A percentile compares a stretch with the other conserved stretches of the same genome.
Evolutionary conservation across 30 jellyfish, hydroid and myxozoan species (phyloP).

Genomic region (Cassiopea andromeda): DNA sequence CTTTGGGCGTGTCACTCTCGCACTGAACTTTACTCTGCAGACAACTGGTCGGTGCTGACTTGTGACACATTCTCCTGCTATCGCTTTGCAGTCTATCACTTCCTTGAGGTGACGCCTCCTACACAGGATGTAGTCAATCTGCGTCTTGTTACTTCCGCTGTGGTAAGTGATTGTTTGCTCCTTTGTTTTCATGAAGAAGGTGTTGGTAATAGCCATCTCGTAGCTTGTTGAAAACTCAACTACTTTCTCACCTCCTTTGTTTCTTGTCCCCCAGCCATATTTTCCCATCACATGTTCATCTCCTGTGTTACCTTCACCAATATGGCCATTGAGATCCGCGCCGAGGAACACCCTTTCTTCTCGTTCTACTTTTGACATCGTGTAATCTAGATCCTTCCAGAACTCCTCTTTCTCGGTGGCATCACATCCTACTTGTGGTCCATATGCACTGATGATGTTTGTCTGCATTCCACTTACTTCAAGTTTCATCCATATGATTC

Average conservation of each 20-base stretch:
- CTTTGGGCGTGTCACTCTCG: neutral
- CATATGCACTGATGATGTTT: constrained; percentile 13
- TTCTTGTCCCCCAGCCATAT: constrained; percentile 15
- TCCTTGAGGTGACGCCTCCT: neutral
- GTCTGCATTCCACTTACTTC: neutral
- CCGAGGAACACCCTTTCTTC: neutral
- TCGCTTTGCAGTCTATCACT: neutral
- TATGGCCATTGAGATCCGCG: constrained; percentile 6
- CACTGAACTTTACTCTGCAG: neutral
- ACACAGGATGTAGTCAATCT: neutral
- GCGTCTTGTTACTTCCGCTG: neutral
- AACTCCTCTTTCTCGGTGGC: constrained; percentile 19
- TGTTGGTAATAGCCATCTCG: neutral
- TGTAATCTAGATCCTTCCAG: neutral
- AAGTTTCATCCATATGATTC: constrained; percentile 3
- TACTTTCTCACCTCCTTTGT: constrained; percentile 6
- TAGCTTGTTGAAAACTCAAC: neutral
- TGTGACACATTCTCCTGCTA: neutral
- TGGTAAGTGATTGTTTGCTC: neutral
- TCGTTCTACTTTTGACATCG: neutral
- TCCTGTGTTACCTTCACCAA: neutral
- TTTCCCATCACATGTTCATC: constrained; percentile 7
- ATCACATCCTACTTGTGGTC: constrained; percentile 15
- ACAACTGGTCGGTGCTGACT: neutral
- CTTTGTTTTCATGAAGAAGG: neutral